Conservation (phyloP, 2,888 invertebrate species). For the Orthosia gracilis region DNA sequence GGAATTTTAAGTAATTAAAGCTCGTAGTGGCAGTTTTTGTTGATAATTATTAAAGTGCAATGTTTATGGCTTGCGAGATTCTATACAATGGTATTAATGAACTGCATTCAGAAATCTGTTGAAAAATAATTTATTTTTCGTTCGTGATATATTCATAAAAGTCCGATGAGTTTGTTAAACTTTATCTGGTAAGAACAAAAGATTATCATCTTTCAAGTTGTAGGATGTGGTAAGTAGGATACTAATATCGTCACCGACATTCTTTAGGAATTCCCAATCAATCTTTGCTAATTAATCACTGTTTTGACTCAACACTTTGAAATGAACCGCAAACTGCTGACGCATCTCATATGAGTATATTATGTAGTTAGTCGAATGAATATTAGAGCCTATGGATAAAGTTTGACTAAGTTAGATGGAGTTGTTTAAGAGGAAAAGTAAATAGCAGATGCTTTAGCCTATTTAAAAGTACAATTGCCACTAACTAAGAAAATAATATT, state of each 20-base stretch:
- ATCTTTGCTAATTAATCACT: constrained; percentile 54
- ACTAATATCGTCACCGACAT: constrained; percentile 61
- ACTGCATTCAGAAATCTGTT: constrained; percentile 72
- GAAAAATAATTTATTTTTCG: constrained; percentile 60
- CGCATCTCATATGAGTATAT: constrained; percentile 31
- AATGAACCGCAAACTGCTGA: constrained; percentile 52
- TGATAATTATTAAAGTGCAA: constrained; percentile 75
- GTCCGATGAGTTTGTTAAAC: constrained; percentile 16
- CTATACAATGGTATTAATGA: constrained; percentile 83
- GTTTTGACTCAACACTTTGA: constrained; percentile 51
- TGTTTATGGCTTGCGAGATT: constrained; percentile 78
- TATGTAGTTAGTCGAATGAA: too few relatives aligned
- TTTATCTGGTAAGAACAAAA: background rate
- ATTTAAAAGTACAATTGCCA: background rate
- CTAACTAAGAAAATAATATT: background rate
- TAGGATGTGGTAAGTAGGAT: constrained; percentile 20
- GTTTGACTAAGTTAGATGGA: background rate
- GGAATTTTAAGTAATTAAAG: constrained; percentile 89
- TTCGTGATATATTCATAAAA: constrained; percentile 30
- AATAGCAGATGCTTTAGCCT: background rate
- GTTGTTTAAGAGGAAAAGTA: background rate
- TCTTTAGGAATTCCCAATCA: constrained; percentile 36
- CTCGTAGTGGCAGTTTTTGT: constrained; percentile 87
- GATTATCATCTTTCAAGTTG: background rate
- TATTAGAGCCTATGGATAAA: background rate